A percentile compares a stretch with the other conserved stretches of the same genome.
These are phyloP conservation scores for Megamerina dolium DNA, from an alignment of 2,888 invertebrate species.

Conservation along the genomic window DNA sequence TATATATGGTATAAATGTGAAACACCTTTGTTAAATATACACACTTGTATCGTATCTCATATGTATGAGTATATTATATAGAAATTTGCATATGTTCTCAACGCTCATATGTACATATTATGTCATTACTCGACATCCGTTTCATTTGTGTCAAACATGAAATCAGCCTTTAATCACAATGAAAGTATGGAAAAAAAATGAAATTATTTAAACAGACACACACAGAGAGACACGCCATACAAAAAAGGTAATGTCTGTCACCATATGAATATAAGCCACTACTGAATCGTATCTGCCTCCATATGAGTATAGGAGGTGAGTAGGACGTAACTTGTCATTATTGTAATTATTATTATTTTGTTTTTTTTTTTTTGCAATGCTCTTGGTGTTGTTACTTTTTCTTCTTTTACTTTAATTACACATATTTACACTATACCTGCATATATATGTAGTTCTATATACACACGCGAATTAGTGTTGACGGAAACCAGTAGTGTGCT, in stretches of 20 bases:
- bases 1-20: too few species aligned
- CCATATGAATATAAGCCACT: too few species aligned
- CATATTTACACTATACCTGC: slow-evolving; percentile 37
- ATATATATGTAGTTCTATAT: too few species aligned
- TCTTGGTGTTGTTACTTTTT: slow-evolving; percentile 5
- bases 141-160: slow-evolving; percentile 36
- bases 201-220: background rate
- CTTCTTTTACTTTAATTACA: slow-evolving; percentile 38
- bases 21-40: too few species aligned
- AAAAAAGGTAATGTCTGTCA: too few species aligned
- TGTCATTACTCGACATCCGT: slow-evolving; percentile 28
- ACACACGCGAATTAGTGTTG: too few species aligned
- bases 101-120: too few species aligned
- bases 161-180: slow-evolving; percentile 19
- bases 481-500: too few species aligned
- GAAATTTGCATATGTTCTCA: slow-evolving; percentile 25
- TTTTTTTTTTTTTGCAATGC: slow-evolving; percentile 9
- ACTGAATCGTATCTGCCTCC: too few species aligned
- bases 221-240: slow-evolving; percentile 10
- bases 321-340: slow-evolving; percentile 23
- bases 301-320: too few species aligned
- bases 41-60: background rate
- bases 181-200: background rate
- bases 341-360: slow-evolving; percentile 20
- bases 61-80: slow-evolving; percentile 6